A percentile compares a stretch with the other conserved stretches of the same genome.
phyloP scores from a whole-genome alignment of 2,888 invertebrate species.

The Lordiphosa fenestrarum region DNA sequence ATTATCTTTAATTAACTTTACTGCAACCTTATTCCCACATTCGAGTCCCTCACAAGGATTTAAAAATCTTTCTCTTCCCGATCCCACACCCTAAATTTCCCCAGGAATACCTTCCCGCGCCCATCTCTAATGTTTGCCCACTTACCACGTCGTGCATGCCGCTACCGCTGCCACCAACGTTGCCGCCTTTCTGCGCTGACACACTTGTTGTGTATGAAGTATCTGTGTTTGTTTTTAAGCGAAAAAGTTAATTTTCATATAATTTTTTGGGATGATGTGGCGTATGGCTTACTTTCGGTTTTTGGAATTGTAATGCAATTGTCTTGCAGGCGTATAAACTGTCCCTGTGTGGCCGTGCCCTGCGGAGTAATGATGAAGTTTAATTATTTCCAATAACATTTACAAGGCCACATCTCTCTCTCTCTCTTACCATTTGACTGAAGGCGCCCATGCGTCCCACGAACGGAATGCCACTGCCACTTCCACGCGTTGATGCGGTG shows the following conservation, averaged over 20 bases:
- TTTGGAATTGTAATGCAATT: constrained; percentile 70
- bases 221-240: constrained; percentile 57
- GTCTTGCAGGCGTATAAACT: constrained; percentile 77
- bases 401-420: background rate
- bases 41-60: background rate
- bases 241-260: background rate
- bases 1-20: too few relatives aligned
- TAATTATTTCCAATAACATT: background rate
- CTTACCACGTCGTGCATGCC: constrained; percentile 55
- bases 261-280: background rate
- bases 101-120: too few relatives aligned
- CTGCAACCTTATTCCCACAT: too few relatives aligned
- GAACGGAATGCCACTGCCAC: constrained; percentile 51
- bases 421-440: constrained; percentile 70
- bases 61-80: background rate
- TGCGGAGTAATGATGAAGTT: constrained; percentile 30
- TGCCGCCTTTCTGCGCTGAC: constrained; percentile 55
- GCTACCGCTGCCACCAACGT: constrained; percentile 21
- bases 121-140: constrained; percentile 5
- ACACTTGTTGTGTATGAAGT: constrained; percentile 74
- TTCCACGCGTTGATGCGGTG: constrained; percentile 38
- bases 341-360: constrained; percentile 75
- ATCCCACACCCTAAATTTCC: too few relatives aligned
- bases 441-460: constrained; percentile 69
- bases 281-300: constrained; percentile 71